Evolutionary conservation across 1,140 invertebrate genomes (phyloP).

Genomic region (Halesus radiatus): DNA sequence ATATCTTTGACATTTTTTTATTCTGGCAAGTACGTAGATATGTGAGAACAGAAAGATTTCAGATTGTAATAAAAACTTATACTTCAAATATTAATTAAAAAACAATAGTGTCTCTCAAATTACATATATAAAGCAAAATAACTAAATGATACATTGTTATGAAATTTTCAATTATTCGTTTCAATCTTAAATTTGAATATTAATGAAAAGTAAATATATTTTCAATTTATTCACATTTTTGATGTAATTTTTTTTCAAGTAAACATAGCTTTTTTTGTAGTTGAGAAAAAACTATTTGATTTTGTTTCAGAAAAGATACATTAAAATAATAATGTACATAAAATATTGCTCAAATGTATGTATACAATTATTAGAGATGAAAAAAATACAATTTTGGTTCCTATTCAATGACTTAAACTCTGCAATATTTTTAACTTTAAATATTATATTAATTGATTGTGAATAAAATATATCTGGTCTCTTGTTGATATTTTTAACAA

Average conservation of each 20-base stretch:
- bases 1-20: not conserved
- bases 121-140: not conserved
- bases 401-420: conserved; percentile 48
- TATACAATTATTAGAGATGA: conserved; percentile 45
- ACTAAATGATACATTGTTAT: not conserved
- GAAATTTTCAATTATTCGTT: not conserved
- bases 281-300: not conserved
- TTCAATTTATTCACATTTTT: not conserved
- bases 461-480: not conserved
- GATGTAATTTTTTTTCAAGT: not conserved
- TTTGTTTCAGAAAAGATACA: not conserved
- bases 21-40: not conserved
- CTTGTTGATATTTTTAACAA: too few species aligned
- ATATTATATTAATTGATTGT: conserved; percentile 22
- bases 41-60: not conserved
- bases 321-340: conserved; percentile 35
- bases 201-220: not conserved
- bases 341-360: conserved; percentile 57
- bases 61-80: not conserved
- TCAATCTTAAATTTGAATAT: too few species aligned
- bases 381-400: conserved; percentile 49
- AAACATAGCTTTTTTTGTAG: not conserved
- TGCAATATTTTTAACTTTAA: conserved; percentile 54
- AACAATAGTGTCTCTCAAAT: not conserved
- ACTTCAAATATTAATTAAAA: too few species aligned